These are phyloP conservation scores for Palythoa grandis DNA, from an alignment of 92 coral and sea anemone species.

Conservation along the genomic window DNA sequence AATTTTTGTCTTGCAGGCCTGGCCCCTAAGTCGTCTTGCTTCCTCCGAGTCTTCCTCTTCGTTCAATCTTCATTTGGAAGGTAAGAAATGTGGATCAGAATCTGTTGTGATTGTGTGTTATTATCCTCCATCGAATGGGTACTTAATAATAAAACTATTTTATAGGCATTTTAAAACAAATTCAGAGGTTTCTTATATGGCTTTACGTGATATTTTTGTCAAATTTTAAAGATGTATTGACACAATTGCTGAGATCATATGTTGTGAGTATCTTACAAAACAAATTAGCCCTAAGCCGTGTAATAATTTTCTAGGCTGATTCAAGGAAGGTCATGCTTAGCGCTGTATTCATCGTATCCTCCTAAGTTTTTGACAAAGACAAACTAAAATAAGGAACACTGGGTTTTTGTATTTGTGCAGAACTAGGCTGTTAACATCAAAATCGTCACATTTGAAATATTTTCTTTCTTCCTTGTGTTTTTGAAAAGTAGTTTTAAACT, in stretches of 20 bases:
- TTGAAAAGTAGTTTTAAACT: too few species aligned
- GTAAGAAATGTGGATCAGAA: slow-evolving; percentile 9
- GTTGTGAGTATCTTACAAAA: background rate
- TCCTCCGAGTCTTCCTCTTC: slow-evolving; percentile 32
- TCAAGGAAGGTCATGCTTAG: background rate
- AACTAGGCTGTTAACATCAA: too few species aligned
- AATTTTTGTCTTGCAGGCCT: background rate
- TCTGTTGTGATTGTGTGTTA: background rate
- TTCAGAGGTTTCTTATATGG: background rate
- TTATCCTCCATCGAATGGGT: slow-evolving; percentile 11
- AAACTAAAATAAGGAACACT: too few species aligned
- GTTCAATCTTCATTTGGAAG: slow-evolving; percentile 32
- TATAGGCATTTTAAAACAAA: background rate
- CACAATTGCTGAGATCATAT: background rate
- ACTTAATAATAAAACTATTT: background rate
- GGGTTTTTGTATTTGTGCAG: too few species aligned
- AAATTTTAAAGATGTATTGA: background rate
- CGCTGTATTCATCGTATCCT: background rate
- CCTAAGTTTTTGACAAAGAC: too few species aligned
- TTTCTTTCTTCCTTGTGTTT: too few species aligned
- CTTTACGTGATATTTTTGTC: background rate
- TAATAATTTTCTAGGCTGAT: background rate
- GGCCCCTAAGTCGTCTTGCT: slow-evolving; percentile 19
- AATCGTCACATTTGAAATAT: too few species aligned
- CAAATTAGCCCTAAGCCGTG: background rate